Evolutionary conservation across 2,888 invertebrate species (phyloP).

Genomic region (Rotaria macrura): DNA sequence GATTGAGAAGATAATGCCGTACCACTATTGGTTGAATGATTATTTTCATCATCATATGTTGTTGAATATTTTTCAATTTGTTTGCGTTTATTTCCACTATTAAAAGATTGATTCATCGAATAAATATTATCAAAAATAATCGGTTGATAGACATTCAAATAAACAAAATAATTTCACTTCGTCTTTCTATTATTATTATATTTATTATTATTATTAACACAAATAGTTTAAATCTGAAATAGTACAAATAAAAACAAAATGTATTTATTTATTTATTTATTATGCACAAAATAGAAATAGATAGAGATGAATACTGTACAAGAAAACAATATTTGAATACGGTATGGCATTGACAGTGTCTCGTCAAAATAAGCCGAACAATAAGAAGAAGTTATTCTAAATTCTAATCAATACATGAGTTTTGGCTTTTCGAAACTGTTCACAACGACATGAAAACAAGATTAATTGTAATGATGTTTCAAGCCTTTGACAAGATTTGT

Average conservation of each 20-base stretch:
- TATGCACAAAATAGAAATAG: not conserved
- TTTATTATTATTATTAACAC: not conserved
- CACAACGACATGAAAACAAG: not conserved
- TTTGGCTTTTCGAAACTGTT: not conserved
- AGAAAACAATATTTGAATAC: not conserved
- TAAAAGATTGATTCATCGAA: not conserved
- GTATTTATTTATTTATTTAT: not conserved
- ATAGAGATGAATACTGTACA: not conserved
- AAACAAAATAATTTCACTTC: too few relatives aligned
- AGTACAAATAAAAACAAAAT: not conserved
- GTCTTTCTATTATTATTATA: too few relatives aligned
- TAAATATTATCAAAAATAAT: not conserved
- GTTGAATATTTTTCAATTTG: not conserved
- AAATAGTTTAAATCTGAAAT: not conserved
- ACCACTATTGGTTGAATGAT: not conserved
- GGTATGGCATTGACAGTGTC: not conserved
- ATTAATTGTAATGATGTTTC: not conserved
- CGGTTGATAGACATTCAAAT: not conserved
- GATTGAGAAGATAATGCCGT: not conserved
- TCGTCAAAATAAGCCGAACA: not conserved
- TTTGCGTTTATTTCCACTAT: not conserved
- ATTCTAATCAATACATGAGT: not conserved
- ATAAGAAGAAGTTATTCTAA: not conserved
- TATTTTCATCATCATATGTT: not conserved
- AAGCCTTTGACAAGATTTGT: constrained; percentile 19